Conservation (phyloP, 1,140 invertebrate species). For the Himalopsyche phryganea region DNA sequence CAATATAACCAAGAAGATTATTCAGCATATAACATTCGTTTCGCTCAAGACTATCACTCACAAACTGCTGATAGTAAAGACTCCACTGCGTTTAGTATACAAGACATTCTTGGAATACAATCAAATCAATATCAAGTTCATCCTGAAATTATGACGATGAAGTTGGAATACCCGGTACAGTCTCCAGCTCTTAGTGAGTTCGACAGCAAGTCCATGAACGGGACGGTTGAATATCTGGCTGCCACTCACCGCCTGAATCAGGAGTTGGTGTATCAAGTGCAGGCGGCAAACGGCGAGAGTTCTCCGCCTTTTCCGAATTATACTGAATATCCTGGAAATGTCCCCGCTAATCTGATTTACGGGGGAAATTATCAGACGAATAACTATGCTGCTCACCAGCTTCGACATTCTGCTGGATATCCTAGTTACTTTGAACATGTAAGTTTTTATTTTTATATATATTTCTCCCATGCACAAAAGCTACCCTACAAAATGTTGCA, state of each 20-base stretch:
- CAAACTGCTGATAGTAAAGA: conserved; percentile 48
- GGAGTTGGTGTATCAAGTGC: not conserved
- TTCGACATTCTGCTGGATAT: too few relatives aligned
- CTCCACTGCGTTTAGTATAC: conserved; percentile 49
- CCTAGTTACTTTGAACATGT: too few relatives aligned
- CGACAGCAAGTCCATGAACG: conserved; percentile 1
- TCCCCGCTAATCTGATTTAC: not conserved
- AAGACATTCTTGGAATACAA: conserved; percentile 46
- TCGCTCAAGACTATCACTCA: conserved; percentile 42
- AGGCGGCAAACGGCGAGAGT: not conserved
- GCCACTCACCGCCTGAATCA: not conserved
- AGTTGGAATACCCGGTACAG: conserved; percentile 41
- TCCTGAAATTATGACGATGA: conserved; percentile 40
- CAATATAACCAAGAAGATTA: conserved; percentile 6
- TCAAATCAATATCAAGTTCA: conserved; percentile 40
- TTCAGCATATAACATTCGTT: conserved; percentile 4
- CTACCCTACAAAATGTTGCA: too few relatives aligned
- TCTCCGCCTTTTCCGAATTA: not conserved
- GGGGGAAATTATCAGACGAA: not conserved
- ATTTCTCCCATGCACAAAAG: too few relatives aligned
- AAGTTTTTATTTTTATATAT: too few relatives aligned
- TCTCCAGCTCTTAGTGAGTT: not conserved
- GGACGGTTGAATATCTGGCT: not conserved
- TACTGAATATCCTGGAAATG: not conserved
- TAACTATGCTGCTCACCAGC: too few relatives aligned